Conservation (phyloP, 1,140 invertebrate species). For the Adoxophyes honmai region DNA sequence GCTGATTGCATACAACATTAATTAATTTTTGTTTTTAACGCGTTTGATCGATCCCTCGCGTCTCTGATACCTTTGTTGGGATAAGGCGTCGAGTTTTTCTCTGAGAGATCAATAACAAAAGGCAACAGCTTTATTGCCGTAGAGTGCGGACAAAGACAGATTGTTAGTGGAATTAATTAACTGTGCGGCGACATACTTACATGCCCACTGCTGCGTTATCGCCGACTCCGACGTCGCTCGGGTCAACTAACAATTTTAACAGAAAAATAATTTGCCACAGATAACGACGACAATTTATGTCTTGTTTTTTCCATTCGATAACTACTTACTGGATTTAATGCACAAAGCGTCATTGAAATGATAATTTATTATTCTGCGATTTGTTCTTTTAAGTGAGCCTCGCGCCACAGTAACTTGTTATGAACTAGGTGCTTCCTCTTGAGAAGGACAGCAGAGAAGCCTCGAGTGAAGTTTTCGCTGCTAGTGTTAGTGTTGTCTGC, state of each 20-base stretch:
- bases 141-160: slow-evolving; percentile 16
- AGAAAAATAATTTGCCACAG: slow-evolving; percentile 71
- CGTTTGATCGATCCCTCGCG: slow-evolving; percentile 15
- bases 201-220: slow-evolving; percentile 31
- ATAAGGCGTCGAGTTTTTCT: not conserved
- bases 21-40: slow-evolving; percentile 30
- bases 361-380: no score
- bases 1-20: slow-evolving; percentile 30
- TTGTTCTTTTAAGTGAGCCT: no score
- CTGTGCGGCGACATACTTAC: slow-evolving; percentile 29
- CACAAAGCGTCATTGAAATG: no score
- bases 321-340: no score
- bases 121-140: slow-evolving; percentile 2
- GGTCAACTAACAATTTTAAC: slow-evolving; percentile 54
- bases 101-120: slow-evolving; percentile 9
- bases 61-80: slow-evolving; percentile 4
- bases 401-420: no score
- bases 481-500: no score
- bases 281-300: slow-evolving; percentile 50
- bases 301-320: slow-evolving; percentile 34
- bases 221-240: slow-evolving; percentile 24
- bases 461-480: no score
- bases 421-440: no score
- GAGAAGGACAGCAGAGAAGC: no score
- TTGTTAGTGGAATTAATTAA: slow-evolving; percentile 50